Base-by-base conservation (phyloP, 2,797 vertebrate species). In the Tiaroga cobitis region DNA sequence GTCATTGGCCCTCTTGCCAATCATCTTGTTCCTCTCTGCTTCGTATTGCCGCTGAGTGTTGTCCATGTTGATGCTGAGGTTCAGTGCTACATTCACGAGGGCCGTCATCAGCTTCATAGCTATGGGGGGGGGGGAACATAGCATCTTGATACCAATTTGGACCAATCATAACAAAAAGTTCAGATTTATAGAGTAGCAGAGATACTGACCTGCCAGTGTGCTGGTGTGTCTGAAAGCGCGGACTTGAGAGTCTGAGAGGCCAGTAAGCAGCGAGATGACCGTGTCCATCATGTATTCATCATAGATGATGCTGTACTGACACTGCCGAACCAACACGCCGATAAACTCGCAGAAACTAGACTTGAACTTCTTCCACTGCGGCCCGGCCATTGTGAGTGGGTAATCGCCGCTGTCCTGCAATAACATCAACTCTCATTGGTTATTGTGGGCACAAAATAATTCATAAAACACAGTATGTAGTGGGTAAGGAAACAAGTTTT, bases 221-320 rank as follows among this genome's bases (percentile, higher is more conserved):
- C 98, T 99, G 89, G 98, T 99, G 96, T 99, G 98, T 93, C 98
- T 96, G 94, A 99, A 99, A 75, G 98, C 98, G 94, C 98, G 95
- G 93, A 99, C 98, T 93, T 99, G 98, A 8, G 98, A 99, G 92
- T 99, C 98, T 16, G 98, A 99, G 73, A 99, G 95, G 90, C 98
- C 98, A 61, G 98, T 99, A 72, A 99, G 97, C 90, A 99, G 96
- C 68, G 98, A 99, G 93, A 99, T 99, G 90, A 99, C 97, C 1
- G 98, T 99, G 90, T 99, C 98, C 98, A 99, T 99, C 98, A 99
- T 99, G 92, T 99, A 99, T 68, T 99, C 98, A 91, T 99, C 98
- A 92, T 99, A 99, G 95, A 99, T 99, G 94, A 99, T 99, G 94
- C 98, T 99, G 93, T 99, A 99, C 68, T 99, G 98, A 95, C 98